These are phyloP conservation scores for Remorina albescens DNA, from an alignment of 2,797 vertebrate genomes.

Conservation along the genomic window DNA sequence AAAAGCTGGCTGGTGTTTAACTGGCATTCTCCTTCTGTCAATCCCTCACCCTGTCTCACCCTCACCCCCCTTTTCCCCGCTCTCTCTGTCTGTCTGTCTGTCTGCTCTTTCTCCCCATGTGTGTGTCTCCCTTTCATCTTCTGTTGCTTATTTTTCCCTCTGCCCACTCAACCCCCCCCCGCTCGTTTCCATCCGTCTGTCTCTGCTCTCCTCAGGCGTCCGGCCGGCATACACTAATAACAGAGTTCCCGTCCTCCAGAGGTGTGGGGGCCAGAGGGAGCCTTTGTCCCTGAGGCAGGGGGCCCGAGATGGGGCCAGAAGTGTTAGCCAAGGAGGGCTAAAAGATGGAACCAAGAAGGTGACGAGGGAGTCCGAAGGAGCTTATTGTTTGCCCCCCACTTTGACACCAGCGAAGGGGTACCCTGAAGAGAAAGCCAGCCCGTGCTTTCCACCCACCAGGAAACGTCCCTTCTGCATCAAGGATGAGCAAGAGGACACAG, in stretches of 20 bases:
- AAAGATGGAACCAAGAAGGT: slow-evolving; percentile 57
- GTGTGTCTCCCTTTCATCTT: slow-evolving; percentile 41
- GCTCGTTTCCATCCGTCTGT: background rate
- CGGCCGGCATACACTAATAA: slow-evolving; percentile 73
- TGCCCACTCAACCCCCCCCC: background rate
- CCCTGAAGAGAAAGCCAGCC: slow-evolving; percentile 70
- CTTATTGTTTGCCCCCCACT: slow-evolving; percentile 63
- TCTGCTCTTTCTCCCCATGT: slow-evolving; percentile 29
- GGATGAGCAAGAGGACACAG: slow-evolving; percentile 72
- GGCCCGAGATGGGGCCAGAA: slow-evolving; percentile 44
- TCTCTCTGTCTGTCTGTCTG: slow-evolving; percentile 40
- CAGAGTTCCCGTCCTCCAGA: slow-evolving; percentile 83
- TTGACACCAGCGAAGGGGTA: slow-evolving; percentile 75
- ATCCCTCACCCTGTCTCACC: slow-evolving; percentile 22
- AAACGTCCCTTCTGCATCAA: slow-evolving; percentile 87
- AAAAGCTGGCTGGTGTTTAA: slow-evolving; percentile 82
- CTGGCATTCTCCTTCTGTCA: slow-evolving; percentile 65
- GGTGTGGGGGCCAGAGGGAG: slow-evolving; percentile 73
- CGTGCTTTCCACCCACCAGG: slow-evolving; percentile 81
- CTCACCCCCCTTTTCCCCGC: slow-evolving; percentile 24
- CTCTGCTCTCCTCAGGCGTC: slow-evolving; percentile 68
- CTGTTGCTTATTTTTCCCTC: slow-evolving; percentile 17
- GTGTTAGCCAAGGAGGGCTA: slow-evolving; percentile 27
- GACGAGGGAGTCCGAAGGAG: slow-evolving; percentile 60
- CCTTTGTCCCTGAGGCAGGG: slow-evolving; percentile 55